Evolutionary conservation across 1,140 invertebrate genomes (phyloP).

Genomic region (Hylaeus anthracinus): DNA sequence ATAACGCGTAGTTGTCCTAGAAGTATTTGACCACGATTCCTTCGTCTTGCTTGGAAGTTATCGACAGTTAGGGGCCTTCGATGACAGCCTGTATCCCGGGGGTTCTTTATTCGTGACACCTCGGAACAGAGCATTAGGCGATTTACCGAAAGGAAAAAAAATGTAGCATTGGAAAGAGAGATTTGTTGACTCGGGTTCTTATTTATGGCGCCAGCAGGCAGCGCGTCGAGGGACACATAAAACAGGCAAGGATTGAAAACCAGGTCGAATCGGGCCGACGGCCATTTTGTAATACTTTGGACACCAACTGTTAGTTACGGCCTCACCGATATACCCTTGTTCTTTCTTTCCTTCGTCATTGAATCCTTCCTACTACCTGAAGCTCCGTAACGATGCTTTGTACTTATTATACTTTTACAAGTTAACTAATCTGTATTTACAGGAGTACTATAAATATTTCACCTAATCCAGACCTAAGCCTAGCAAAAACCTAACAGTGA

Average conservation of each 20-base stretch:
- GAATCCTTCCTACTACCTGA: too few relatives aligned
- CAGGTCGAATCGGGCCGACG: constrained; percentile 48
- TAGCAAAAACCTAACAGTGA: too few relatives aligned
- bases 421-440: too few relatives aligned
- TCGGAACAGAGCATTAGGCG: constrained; percentile 16
- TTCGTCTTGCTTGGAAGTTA: too few relatives aligned
- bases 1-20: too few relatives aligned
- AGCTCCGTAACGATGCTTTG: too few relatives aligned
- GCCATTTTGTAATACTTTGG: constrained; percentile 58
- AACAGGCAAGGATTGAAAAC: constrained; percentile 71
- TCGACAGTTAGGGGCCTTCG: too few relatives aligned
- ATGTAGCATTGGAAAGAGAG: constrained; percentile 32
- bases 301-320: constrained; percentile 41
- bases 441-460: too few relatives aligned
- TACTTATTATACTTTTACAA: too few relatives aligned
- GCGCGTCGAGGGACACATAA: constrained; percentile 69
- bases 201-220: constrained; percentile 65
- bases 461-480: too few relatives aligned
- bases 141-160: constrained; percentile 9
- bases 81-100: neutral
- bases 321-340: constrained; percentile 19
- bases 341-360: too few relatives aligned
- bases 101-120: neutral
- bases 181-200: constrained; percentile 62
- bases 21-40: too few relatives aligned